Evolutionary conservation across 2,888 invertebrate species (phyloP).

Genomic region (Ctena decussata): DNA sequence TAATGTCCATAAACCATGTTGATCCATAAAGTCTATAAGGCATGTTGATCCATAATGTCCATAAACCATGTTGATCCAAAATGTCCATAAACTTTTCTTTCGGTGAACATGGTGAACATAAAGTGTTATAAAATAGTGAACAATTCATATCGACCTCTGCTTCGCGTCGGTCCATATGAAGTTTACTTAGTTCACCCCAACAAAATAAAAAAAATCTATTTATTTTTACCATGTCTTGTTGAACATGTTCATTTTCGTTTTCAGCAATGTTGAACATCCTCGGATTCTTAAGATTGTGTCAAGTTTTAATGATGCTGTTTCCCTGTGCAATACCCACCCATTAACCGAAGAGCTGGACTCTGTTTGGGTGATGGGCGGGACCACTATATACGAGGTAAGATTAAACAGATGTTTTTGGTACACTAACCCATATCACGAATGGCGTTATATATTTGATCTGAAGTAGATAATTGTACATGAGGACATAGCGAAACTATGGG

Average conservation of each 20-base stretch:
- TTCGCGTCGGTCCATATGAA: too few species aligned
- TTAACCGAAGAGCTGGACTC: conserved; percentile 22
- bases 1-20: too few species aligned
- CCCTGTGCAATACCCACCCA: background rate
- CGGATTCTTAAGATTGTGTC: conserved; percentile 36
- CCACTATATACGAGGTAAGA: conserved; percentile 33
- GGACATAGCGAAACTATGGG: background rate
- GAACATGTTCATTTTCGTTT: background rate
- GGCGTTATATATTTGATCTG: background rate
- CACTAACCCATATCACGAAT: background rate
- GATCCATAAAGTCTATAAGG: too few species aligned
- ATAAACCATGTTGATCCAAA: too few species aligned
- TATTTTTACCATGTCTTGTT: too few species aligned
- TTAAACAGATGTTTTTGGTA: background rate
- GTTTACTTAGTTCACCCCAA: too few species aligned
- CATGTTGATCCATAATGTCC: too few species aligned
- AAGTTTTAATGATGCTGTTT: conserved; percentile 30
- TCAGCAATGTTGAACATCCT: conserved; percentile 29
- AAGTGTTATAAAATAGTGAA: too few species aligned
- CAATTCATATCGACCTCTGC: too few species aligned
- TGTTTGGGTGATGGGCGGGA: conserved; percentile 54
- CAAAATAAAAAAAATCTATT: too few species aligned
- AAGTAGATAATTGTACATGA: background rate
- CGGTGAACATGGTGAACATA: too few species aligned
- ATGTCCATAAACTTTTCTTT: too few species aligned